Conservation (phyloP, 2,797 vertebrate genomes). For the Acropternis orthonyx region DNA sequence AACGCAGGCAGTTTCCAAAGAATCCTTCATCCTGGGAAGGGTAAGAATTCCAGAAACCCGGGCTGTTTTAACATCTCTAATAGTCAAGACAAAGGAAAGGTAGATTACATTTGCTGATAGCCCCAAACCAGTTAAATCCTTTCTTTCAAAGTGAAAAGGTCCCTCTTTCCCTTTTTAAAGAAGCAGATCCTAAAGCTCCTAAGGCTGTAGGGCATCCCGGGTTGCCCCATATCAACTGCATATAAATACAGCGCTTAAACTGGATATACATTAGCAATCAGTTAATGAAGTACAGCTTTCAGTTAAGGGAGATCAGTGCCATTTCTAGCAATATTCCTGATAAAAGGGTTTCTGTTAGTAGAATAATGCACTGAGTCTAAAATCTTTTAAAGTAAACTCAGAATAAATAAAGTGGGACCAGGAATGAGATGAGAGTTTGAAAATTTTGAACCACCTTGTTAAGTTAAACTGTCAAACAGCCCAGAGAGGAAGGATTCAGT, state of each 20-base stretch:
- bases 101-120: not conserved
- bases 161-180: not conserved
- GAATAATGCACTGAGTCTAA: not conserved
- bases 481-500: not conserved
- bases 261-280: not conserved
- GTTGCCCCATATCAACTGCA: not conserved
- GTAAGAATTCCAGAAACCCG: not conserved
- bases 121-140: not conserved
- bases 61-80: not conserved
- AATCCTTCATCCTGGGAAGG: not conserved
- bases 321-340: not conserved
- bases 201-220: not conserved
- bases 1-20: not conserved
- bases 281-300: not conserved
- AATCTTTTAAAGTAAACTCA: not conserved
- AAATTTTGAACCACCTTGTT: not conserved
- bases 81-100: not conserved
- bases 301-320: not conserved
- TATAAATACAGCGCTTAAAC: not conserved
- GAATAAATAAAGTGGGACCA: not conserved
- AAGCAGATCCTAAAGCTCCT: not conserved
- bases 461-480: not conserved
- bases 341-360: not conserved
- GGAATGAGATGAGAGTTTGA: not conserved
- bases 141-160: not conserved